Percentiles rank a stretch among this genome's conserved stretches.
Conservation (phyloP, 2,797 vertebrate genomes). For the Peromyscus nudipes region DNA sequence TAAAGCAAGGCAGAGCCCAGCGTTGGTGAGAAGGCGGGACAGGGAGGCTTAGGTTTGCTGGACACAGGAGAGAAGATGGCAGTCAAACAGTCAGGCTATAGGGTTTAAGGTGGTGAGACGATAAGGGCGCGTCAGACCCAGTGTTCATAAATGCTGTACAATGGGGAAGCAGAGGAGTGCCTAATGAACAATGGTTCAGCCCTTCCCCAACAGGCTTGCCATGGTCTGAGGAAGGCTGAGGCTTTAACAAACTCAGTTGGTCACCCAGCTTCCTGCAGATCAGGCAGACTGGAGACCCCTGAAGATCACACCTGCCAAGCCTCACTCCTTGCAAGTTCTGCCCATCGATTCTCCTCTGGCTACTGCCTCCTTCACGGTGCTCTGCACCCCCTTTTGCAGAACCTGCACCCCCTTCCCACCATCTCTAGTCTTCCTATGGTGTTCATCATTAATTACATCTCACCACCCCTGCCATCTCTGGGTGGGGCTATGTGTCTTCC, state of each 20-base stretch:
- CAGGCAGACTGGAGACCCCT: not conserved
- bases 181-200: not conserved
- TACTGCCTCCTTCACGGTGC: not conserved
- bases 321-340: not conserved
- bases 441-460: not conserved
- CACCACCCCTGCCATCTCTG: not conserved
- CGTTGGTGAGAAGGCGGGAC: not conserved
- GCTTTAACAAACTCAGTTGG: not conserved
- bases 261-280: not conserved
- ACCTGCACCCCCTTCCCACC: too few species aligned
- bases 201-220: not conserved
- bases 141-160: not conserved
- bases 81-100: not conserved
- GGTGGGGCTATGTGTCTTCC: not conserved
- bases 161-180: not conserved
- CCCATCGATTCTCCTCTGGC: fast-evolving
- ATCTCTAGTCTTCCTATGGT: not conserved
- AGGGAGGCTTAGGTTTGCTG: not conserved
- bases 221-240: not conserved
- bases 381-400: not conserved
- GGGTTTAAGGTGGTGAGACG: not conserved
- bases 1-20: not conserved
- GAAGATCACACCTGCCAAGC: not conserved
- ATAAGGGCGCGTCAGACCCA: not conserved
- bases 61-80: not conserved